phyloP scores from a whole-genome alignment of 2,888 invertebrate genomes.

The Zygothrica quintamaculata region DNA sequence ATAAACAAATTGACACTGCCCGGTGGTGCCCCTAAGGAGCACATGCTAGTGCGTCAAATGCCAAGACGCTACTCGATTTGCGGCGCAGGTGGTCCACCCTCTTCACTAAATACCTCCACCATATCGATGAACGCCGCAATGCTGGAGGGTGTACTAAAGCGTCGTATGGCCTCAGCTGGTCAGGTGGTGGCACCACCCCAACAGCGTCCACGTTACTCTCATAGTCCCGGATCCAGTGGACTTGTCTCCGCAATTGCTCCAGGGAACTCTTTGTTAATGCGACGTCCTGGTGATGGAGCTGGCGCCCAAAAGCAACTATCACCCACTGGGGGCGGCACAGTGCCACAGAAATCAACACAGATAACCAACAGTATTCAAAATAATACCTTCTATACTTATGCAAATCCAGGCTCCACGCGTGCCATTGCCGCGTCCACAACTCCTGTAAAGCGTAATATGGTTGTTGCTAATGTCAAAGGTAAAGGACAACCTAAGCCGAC shows the following conservation, averaged over 20 bases:
- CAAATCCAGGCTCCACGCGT: constrained; percentile 35
- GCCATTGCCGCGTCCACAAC: not conserved
- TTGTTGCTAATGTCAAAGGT: constrained; percentile 56
- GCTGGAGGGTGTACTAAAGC: constrained; percentile 44
- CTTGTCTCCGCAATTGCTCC: not conserved
- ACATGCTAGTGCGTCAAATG: constrained; percentile 43
- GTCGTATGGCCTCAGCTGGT: constrained; percentile 30
- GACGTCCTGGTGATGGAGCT: constrained; percentile 3
- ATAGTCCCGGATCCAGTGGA: constrained; percentile 4
- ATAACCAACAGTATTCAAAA: constrained; percentile 52
- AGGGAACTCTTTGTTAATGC: constrained; percentile 37
- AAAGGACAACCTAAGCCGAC: not conserved
- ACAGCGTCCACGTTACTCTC: constrained; percentile 51
- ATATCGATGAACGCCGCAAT: not conserved
- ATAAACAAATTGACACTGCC: not conserved
- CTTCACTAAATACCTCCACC: not conserved
- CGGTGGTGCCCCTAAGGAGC: not conserved
- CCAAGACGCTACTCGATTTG: constrained; percentile 59
- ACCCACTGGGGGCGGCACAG: constrained; percentile 15
- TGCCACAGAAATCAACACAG: constrained; percentile 45
- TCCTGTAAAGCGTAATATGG: constrained; percentile 46
- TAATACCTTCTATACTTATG: constrained; percentile 32
- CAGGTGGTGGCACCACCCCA: constrained; percentile 16
- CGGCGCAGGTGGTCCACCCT: constrained; percentile 28
- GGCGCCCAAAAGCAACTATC: constrained; percentile 29